Base-by-base conservation (phyloP, 2,113 vertebrate species). In the Mormyrus lacerda region DNA sequence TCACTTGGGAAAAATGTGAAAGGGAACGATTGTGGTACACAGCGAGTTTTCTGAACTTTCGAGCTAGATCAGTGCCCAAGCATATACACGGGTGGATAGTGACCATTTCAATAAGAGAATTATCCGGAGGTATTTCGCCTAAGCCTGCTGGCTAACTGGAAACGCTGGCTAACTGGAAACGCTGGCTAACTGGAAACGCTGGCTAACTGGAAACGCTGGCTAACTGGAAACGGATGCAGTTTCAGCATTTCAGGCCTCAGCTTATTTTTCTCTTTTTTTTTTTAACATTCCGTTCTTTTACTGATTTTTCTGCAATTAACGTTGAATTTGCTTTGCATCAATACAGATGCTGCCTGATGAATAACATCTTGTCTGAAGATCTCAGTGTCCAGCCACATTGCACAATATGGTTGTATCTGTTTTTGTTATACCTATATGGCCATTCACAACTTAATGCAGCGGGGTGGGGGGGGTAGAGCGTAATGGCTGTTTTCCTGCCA, bases 61-160 rank as follows among this genome's bases (percentile, higher is more conserved):
- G 1, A 79, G 73, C 73, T 73, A n/a, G 73, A 79, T 79, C 31
- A 79, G 15, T 79, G 73, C 39, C 31, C 35, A 19, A 3, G 35
- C 35, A 79, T 79, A 79, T 42, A 79, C 15, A 79, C 42, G 73
- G 73, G 73, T 19, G 31, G 73, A 69, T 35, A 69, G 27, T 79
- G 87, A 69, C 79, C 45, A 76, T 79, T 65, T 76, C 47, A 88
- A 39, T 76, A 76, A 50, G 87, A 88, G 45, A 88, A 88, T 88
- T 79, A 45, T 47, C 65, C 47, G 19, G 47, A 47, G 24, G 31
- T 51, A 88, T 45, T 50, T 15, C 47, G 39, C 50, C 44, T 15
- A 39, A 42, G 73, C 73, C n/a, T 24, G 24, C 89, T 86, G 89
- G 45, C 65, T 69, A 86, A 86, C 44, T 69, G 42, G 6, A 65